Percentiles rank a stretch among this genome's conserved stretches.
Conservation (phyloP, 2,113 vertebrate genomes). For the Cheilinus undulatus region DNA sequence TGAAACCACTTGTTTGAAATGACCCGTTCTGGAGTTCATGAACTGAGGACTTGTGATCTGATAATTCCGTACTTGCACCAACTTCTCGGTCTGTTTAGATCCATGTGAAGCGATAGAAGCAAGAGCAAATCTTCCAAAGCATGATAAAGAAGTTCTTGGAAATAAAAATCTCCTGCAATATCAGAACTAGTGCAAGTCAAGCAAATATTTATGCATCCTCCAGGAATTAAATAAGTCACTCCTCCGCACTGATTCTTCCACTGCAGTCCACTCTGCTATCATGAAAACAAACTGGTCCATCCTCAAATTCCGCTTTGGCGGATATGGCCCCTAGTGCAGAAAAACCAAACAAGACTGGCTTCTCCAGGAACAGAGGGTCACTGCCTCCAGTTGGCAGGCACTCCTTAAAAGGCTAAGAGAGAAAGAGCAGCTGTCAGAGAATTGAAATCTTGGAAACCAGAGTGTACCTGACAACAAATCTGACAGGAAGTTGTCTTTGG, state of each 20-base stretch:
- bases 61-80: background rate
- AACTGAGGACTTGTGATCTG: background rate
- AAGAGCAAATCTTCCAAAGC: constrained; percentile 23
- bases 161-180: constrained; percentile 21
- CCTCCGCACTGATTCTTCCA: constrained; percentile 50
- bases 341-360: constrained; percentile 65
- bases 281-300: constrained; percentile 68
- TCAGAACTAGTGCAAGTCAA: constrained; percentile 45
- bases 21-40: constrained; percentile 7
- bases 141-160: constrained; percentile 9
- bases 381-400: constrained; percentile 46
- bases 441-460: constrained; percentile 43
- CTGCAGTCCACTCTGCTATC: constrained; percentile 39
- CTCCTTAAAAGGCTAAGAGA: constrained; percentile 66
- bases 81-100: constrained; percentile 19
- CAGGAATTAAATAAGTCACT: constrained; percentile 52
- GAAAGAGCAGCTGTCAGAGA: constrained; percentile 54
- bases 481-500: constrained; percentile 74
- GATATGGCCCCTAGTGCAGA: constrained; percentile 60
- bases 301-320: constrained; percentile 64
- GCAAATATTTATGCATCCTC: constrained; percentile 74
- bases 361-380: constrained; percentile 66
- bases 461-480: constrained; percentile 58
- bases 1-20: constrained; percentile 7
- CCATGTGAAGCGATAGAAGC: background rate